Conservation (phyloP, 2,888 invertebrate species). For the Anagyrus pseudococci region DNA sequence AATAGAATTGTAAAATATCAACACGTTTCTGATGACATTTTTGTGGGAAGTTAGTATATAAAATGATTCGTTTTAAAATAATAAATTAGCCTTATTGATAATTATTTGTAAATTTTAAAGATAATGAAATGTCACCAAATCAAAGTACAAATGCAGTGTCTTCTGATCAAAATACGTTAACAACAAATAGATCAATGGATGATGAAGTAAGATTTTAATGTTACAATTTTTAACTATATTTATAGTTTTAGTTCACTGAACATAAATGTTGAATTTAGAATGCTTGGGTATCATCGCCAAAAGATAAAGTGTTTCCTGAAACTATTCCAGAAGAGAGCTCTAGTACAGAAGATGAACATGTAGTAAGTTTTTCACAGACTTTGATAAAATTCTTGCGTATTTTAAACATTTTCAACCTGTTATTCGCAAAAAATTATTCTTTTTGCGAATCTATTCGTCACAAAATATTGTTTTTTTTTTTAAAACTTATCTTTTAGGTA, state of each 20-base stretch:
- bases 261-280: slow-evolving; percentile 60
- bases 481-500: slow-evolving; percentile 69
- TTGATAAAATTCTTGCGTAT: not conserved
- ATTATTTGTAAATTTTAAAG: too few relatives aligned
- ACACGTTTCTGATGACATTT: slow-evolving; percentile 73
- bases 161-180: slow-evolving; percentile 64
- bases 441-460: too few relatives aligned
- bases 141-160: slow-evolving; percentile 66
- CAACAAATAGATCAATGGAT: slow-evolving; percentile 62
- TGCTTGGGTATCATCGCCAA: slow-evolving; percentile 84
- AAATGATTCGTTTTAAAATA: too few relatives aligned
- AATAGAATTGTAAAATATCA: slow-evolving; percentile 65
- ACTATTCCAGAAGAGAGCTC: slow-evolving; percentile 93
- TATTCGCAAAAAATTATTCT: too few relatives aligned
- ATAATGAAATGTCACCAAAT: slow-evolving; percentile 70
- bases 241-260: not conserved
- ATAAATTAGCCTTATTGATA: too few relatives aligned
- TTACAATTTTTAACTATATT: too few relatives aligned
- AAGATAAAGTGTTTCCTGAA: slow-evolving; percentile 88
- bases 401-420: too few relatives aligned
- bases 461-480: too few relatives aligned
- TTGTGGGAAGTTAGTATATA: slow-evolving; percentile 67
- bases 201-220: slow-evolving; percentile 73
- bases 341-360: slow-evolving; percentile 90
- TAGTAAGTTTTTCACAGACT: slow-evolving; percentile 69